Evolutionary conservation across 2,797 vertebrate genomes (phyloP).

Genomic region (Microctenopoma stevenorrisi): DNA sequence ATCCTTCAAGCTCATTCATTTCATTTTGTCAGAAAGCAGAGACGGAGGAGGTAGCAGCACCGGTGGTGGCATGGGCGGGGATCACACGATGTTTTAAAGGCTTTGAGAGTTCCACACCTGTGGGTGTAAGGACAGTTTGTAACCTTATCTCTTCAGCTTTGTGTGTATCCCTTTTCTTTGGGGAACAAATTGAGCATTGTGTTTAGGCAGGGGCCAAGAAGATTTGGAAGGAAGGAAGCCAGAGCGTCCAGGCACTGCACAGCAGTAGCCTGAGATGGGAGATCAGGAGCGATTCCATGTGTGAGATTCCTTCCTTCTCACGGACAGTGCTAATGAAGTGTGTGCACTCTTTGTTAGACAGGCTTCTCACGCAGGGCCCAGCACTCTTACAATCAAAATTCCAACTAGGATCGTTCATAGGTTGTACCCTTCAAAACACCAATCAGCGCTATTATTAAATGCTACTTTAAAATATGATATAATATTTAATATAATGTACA

Average conservation of each 20-base stretch:
- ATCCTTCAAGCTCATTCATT: conserved; percentile 46
- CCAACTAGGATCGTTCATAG: conserved; percentile 1
- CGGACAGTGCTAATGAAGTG: conserved; percentile 81
- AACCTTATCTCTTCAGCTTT: conserved; percentile 87
- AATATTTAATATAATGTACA: no score
- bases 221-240: conserved; percentile 77
- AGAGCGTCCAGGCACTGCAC: conserved; percentile 66
- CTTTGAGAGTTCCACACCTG: conserved; percentile 86
- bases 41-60: conserved; percentile 12
- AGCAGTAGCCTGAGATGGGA: conserved; percentile 77
- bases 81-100: conserved; percentile 64
- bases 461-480: not conserved
- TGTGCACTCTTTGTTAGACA: conserved; percentile 76
- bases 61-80: conserved; percentile 29
- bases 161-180: conserved; percentile 84
- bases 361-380: conserved; percentile 50
- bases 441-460: not conserved
- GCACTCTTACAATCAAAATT: conserved; percentile 20
- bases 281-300: conserved; percentile 81
- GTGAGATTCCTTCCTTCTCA: conserved; percentile 81
- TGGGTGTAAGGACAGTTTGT: conserved; percentile 84
- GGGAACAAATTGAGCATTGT: conserved; percentile 87
- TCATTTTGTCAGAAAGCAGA: conserved; percentile 29
- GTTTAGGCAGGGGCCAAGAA: conserved; percentile 77
- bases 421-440: not conserved